These are phyloP conservation scores for Ageneiosus marmoratus DNA, from an alignment of 2,113 vertebrate genomes.

Conservation along the genomic window DNA sequence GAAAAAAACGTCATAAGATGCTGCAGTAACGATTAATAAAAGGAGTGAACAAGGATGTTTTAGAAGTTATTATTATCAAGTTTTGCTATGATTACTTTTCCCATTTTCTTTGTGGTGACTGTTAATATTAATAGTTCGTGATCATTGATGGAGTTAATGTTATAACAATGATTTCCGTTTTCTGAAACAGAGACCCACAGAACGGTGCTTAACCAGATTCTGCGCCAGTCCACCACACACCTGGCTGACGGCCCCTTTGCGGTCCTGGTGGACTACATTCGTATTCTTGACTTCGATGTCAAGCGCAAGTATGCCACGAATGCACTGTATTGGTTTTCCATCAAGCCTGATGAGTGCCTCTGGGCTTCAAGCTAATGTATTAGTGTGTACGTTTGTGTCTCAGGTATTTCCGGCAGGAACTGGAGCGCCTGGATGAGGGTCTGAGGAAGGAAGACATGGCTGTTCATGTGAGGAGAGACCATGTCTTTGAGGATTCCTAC, in stretches of 20 bases:
- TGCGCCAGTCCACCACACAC: slow-evolving; percentile 91
- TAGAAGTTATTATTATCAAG: too few relatives aligned
- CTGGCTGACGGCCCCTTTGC: slow-evolving; percentile 92
- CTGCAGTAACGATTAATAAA: not conserved
- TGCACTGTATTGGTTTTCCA: not conserved
- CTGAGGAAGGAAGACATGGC: slow-evolving; percentile 93
- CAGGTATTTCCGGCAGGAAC: slow-evolving; percentile 92
- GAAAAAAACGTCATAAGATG: not conserved
- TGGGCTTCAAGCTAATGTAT: not conserved
- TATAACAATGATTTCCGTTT: not conserved
- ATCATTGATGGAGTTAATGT: not conserved
- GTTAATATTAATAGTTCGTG: not conserved
- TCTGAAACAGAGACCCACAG: slow-evolving; percentile 84
- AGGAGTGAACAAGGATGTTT: not conserved
- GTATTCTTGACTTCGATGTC: slow-evolving; percentile 92
- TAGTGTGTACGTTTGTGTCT: slow-evolving; percentile 9
- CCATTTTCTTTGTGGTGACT: too few relatives aligned
- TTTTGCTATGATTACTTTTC: not conserved
- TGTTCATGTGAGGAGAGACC: slow-evolving; percentile 90
- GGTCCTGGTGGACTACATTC: slow-evolving; percentile 93
- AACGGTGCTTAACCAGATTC: slow-evolving; percentile 93
- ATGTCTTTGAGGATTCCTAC: slow-evolving; percentile 95
- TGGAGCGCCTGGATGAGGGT: slow-evolving; percentile 90
- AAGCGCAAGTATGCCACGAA: slow-evolving; percentile 84
- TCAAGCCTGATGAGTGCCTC: not conserved